Evolutionary conservation across 2,888 invertebrate species (phyloP).

Genomic region (Volucella bombylans): DNA sequence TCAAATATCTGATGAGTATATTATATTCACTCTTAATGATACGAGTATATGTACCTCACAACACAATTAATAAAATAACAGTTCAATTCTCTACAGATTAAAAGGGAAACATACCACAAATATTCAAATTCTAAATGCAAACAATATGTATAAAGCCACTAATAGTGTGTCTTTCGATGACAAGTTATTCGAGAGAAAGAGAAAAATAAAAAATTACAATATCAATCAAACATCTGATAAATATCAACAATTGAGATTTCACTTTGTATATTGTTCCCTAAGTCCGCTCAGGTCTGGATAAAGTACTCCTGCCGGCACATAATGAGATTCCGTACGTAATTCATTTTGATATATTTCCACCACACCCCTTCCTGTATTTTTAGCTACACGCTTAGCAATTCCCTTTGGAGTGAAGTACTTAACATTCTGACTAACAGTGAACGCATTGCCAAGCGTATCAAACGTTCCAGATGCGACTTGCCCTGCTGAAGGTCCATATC

Average conservation of each 20-base stretch:
- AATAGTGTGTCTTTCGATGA: neutral
- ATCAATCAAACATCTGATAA: slow-evolving; percentile 9
- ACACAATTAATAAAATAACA: slow-evolving; percentile 35
- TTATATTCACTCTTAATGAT: slow-evolving; percentile 25
- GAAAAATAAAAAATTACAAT: slow-evolving; percentile 1
- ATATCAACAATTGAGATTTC: slow-evolving; percentile 33
- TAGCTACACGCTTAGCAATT: slow-evolving; percentile 85
- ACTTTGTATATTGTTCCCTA: slow-evolving; percentile 73
- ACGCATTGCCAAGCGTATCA: slow-evolving; percentile 88
- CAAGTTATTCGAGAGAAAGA: slow-evolving; percentile 9
- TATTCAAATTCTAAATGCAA: slow-evolving; percentile 46
- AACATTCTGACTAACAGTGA: slow-evolving; percentile 86
- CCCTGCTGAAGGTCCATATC: slow-evolving; percentile 88
- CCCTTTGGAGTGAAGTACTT: slow-evolving; percentile 87
- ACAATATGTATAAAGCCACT: slow-evolving; percentile 15
- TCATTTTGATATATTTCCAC: slow-evolving; percentile 81
- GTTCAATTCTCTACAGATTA: slow-evolving; percentile 23
- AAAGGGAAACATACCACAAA: slow-evolving; percentile 45
- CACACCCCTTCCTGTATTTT: slow-evolving; percentile 85
- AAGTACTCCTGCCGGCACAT: slow-evolving; percentile 79
- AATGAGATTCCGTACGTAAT: slow-evolving; percentile 77
- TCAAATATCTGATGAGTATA: slow-evolving; percentile 31
- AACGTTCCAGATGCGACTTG: slow-evolving; percentile 86
- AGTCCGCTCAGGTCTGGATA: slow-evolving; percentile 80
- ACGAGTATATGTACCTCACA: slow-evolving; percentile 42